Base-by-base conservation (phyloP, 1,140 invertebrate species). In the Hesperophylax magnus region DNA sequence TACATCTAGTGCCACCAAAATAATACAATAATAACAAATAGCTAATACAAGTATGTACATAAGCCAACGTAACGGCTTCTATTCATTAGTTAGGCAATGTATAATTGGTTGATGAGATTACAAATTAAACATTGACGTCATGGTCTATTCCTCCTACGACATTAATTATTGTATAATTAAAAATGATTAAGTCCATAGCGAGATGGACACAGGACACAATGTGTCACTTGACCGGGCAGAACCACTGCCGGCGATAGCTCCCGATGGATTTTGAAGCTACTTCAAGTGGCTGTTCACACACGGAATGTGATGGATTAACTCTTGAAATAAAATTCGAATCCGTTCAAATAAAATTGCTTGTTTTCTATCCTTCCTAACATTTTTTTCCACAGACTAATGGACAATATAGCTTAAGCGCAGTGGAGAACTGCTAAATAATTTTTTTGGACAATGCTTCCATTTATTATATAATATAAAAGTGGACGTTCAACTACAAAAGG, bases 101-200 rank as follows among this genome's bases (percentile, higher is more conserved):
- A 34, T 80, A 81, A 83, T 79, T 81, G 79, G 54, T 47, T 83
- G 81, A 81, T 79, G 75, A 78, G 82, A 83, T 81, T 81, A 74
- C 77, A 81, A 83, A 81, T 81, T 80, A 76, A 78, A 56, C 34
- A 56, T 76, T 83, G 82, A 83, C 82, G 79, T 83, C 54, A 77
- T n/a, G 75, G 24, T 47, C 39, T 47, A 47, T n/a, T 65, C 58
- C 39, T 58, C 20, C 17, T 22, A 24, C 58, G 76, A 18, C 78
- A 31, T 39, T 76, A 83, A 81, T 83, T 81, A 83, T 83, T 81
- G 78, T 78, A 83, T 79, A 83, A 83, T 83, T 83, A 79, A 80
- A 81, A 65, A 81, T 83, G 79, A 83, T 83, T 81, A 83, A 81
- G 78, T 27, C 60, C 39, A 17, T 47, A 56, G 39, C 67, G 39